Conservation (phyloP, 2,888 invertebrate species). For the Stegana nigrithorax region DNA sequence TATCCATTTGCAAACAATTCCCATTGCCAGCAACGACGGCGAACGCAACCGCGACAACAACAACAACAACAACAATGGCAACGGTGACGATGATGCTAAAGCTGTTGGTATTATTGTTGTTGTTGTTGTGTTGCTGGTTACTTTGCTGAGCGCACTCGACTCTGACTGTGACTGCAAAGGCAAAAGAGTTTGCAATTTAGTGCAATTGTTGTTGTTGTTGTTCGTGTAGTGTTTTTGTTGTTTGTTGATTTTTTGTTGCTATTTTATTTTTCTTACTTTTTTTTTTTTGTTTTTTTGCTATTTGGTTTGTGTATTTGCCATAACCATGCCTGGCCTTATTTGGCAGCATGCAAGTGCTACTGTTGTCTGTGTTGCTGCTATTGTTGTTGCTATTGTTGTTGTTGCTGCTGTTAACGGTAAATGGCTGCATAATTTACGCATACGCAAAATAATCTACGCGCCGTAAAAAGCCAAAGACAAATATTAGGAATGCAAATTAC, state of each 20-base stretch:
- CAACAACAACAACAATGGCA: not conserved
- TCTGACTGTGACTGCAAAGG: too few relatives aligned
- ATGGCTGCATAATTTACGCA: constrained; percentile 60
- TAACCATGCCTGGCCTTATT: constrained; percentile 12
- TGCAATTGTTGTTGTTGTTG: too few relatives aligned
- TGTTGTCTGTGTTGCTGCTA: constrained; percentile 39
- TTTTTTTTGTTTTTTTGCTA: too few relatives aligned
- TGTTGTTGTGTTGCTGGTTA: too few relatives aligned
- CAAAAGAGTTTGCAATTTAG: too few relatives aligned
- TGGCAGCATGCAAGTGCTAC: constrained; percentile 50
- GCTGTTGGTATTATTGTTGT: not conserved
- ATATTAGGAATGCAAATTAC: constrained; percentile 35
- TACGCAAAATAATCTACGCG: constrained; percentile 29
- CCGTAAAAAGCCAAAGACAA: constrained; percentile 24
- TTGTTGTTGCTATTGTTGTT: constrained; percentile 10
- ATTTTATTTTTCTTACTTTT: not conserved
- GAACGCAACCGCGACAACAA: not conserved
- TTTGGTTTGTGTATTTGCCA: not conserved
- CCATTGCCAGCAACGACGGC: not conserved
- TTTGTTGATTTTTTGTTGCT: not conserved
- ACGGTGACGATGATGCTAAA: not conserved
- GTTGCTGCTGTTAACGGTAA: constrained; percentile 49
- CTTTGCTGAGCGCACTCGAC: too few relatives aligned
- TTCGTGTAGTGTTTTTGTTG: too few relatives aligned
- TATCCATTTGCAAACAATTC: too few relatives aligned